Base-by-base conservation (phyloP, 2,113 vertebrate genomes). In the Paratilapia polleni region DNA sequence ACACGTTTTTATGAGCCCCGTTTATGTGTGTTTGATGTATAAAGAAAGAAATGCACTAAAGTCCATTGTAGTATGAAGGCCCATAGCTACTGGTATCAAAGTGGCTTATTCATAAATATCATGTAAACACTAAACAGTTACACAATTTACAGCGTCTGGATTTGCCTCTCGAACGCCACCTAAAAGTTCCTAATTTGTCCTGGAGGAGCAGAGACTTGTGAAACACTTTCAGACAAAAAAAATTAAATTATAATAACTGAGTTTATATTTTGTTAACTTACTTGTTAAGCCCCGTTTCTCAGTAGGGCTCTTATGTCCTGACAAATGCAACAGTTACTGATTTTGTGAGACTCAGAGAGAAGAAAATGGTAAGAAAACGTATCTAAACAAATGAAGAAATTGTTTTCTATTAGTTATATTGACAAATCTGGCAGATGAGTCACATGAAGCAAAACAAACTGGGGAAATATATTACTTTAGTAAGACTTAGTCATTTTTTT, bases 71-170 rank as follows among this genome's bases (percentile, higher is more conserved):
- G 24, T 34, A 58, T 24, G n/a, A 64, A 60, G 77, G 83, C 73
- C 36, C 47, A 63, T 66, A 82, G 56, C 58, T 63, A 62, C 81
- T 77, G 56, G 74, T 75, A 24, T 61, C 34, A 43, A 59, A 36
- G 59, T 34, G 26, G 2, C 14, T 24, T 5, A 15, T 3, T 62
- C 24, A 56, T 41, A 34, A 80, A 68, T 62, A 47, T 4, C 3
- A 80, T 64, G 34, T 73, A 17, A 76, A 81, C n/a, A 82, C 28
- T 70, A 13, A 76, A 80, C 9, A 24, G 12, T 64, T 80, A 11
- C 34, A 82, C 58, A 77, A 77, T 57, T 75, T 52, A 19, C 20
- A 24, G 5, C 54, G 3, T 38, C 12, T 79, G 78, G 38, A 60
- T 34, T 81, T 78, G 19, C 9, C 13, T 36, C 12, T 63, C 26